Evolutionary conservation across 2,797 vertebrate species (phyloP).

Genomic region (Chaenodraco wilsoni): DNA sequence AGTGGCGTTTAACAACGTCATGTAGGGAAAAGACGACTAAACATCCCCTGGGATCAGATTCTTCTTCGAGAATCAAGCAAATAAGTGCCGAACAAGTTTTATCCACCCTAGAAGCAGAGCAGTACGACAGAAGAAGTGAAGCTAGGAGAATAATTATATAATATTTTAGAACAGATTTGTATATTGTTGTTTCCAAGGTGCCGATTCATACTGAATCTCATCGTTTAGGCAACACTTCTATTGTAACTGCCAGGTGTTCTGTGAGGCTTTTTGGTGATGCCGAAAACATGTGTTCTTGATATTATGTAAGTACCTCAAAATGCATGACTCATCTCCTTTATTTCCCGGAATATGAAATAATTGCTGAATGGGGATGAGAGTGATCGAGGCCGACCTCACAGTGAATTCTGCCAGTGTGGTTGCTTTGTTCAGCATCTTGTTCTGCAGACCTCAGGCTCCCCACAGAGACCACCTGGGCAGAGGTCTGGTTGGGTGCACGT

Average conservation of each 20-base stretch:
- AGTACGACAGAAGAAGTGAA: background rate
- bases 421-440: conserved; percentile 34
- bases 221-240: conserved; percentile 6
- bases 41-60: conserved; percentile 60
- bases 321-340: conserved; percentile 58
- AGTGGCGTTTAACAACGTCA: conserved; percentile 28
- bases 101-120: background rate
- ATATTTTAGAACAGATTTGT: background rate
- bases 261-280: conserved; percentile 1
- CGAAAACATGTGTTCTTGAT: conserved; percentile 44
- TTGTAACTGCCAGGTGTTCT: conserved; percentile 37
- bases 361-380: conserved; percentile 40
- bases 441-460: conserved; percentile 37
- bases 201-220: conserved; percentile 8
- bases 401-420: conserved; percentile 26
- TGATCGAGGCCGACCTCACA: conserved; percentile 34
- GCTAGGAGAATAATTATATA: background rate
- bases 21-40: conserved; percentile 34
- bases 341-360: conserved; percentile 56
- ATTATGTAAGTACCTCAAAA: conserved; percentile 40
- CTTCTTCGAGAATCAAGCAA: conserved; percentile 30
- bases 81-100: conserved; percentile 19
- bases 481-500: conserved; percentile 33
- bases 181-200: too few species aligned
- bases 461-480: conserved; percentile 66